Percentiles rank a stretch among this genome's conserved stretches.
These are phyloP conservation scores for Otolemur garnettii DNA, from an alignment of 2,113 vertebrate genomes.

Conservation along the genomic window DNA sequence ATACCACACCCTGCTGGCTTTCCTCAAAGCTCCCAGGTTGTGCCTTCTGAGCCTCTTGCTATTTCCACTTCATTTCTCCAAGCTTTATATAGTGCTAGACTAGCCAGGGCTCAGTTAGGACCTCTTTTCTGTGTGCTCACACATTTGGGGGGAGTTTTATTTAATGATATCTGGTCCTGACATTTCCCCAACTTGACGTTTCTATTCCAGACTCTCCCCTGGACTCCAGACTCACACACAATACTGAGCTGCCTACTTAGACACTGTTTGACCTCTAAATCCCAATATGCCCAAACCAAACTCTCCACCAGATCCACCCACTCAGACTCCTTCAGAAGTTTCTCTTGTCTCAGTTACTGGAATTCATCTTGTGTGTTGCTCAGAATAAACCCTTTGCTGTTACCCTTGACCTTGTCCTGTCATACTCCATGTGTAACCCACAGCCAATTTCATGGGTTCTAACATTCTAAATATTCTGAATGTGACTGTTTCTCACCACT, in stretches of 20 bases:
- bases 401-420: not conserved
- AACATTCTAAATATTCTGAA: not conserved
- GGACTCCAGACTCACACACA: not conserved
- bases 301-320: no score
- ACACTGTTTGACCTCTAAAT: not conserved
- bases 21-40: not conserved
- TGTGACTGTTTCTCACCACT: not conserved
- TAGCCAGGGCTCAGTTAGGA: not conserved
- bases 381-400: not conserved
- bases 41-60: not conserved
- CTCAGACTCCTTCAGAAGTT: not conserved
- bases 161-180: not conserved
- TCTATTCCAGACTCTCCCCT: not conserved
- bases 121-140: not conserved
- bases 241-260: not conserved
- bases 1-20: not conserved
- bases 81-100: not conserved
- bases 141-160: not conserved
- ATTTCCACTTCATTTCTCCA: not conserved
- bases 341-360: not conserved
- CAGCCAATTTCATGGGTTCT: not conserved
- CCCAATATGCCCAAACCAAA: not conserved
- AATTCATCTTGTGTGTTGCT: not conserved
- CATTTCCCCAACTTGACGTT: accelerated
- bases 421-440: not conserved